Evolutionary conservation across 2,113 vertebrate genomes (phyloP).

Genomic region (Reinhardtius hippoglossoides): DNA sequence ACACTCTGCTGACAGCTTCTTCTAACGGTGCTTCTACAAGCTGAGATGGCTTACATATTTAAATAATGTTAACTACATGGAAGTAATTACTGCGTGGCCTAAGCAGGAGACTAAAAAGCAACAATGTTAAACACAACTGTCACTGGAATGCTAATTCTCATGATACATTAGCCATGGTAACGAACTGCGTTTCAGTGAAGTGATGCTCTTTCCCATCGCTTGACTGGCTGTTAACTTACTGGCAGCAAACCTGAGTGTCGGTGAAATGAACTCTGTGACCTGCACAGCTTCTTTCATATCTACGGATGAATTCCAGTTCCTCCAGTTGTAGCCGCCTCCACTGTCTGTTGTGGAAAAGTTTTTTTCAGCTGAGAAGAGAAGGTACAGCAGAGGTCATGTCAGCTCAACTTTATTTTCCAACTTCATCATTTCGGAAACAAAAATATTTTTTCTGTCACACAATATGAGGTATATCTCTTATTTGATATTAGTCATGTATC

Average conservation of each 20-base stretch:
- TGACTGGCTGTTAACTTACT: constrained; percentile 10
- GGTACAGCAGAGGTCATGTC: not conserved
- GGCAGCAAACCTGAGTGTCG: not conserved
- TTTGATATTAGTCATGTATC: too few species aligned
- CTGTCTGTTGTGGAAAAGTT: not conserved
- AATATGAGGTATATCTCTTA: too few species aligned
- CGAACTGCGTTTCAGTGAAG: constrained; percentile 14
- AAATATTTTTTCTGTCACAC: too few species aligned
- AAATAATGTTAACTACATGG: constrained; percentile 49
- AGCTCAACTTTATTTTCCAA: not conserved
- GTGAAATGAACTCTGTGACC: constrained; percentile 27
- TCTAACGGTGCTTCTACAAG: not conserved
- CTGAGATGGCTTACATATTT: constrained; percentile 31
- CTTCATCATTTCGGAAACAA: too few species aligned
- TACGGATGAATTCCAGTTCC: not conserved
- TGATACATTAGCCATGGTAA: constrained; percentile 31
- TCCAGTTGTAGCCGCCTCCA: not conserved
- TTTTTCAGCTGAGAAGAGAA: not conserved
- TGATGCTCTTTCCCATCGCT: constrained; percentile 22
- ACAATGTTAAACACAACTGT: constrained; percentile 48
- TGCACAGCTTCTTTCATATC: not conserved
- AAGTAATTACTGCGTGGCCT: constrained; percentile 42
- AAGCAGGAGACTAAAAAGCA: constrained; percentile 26
- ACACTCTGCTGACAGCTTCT: constrained; percentile 15
- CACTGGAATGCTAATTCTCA: constrained; percentile 37